Conservation (phyloP, 2,888 invertebrate species). For the Clanis bilineata region DNA sequence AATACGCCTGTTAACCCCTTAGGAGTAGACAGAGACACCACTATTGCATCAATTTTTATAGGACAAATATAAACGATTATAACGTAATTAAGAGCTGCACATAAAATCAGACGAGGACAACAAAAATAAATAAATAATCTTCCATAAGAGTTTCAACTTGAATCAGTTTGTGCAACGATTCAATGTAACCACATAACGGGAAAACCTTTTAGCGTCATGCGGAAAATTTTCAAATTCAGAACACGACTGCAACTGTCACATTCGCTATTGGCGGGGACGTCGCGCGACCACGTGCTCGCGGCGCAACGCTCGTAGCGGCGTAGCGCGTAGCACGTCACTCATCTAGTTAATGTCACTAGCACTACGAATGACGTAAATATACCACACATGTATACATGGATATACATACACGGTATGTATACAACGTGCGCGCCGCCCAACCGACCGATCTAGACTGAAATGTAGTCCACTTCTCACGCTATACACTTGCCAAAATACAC, state of each 20-base stretch:
- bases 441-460: conserved; percentile 70
- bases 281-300: conserved; percentile 36
- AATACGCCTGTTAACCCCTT: no score
- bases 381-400: no score
- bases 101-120: no score
- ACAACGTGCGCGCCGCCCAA: conserved; percentile 61
- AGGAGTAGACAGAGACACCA: no score
- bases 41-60: no score
- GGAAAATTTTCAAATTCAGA: conserved; percentile 9
- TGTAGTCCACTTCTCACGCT: conserved; percentile 53
- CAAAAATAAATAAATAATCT: no score
- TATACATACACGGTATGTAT: conserved; percentile 27
- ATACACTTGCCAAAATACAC: conserved; percentile 58
- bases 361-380: conserved; percentile 8
- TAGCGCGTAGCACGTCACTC: conserved; percentile 33
- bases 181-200: background rate
- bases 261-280: conserved; percentile 27
- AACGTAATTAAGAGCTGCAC: no score
- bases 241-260: conserved; percentile 9
- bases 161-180: background rate
- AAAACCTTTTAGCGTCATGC: background rate
- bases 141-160: background rate
- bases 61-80: no score
- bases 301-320: conserved; percentile 29
- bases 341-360: conserved; percentile 30